A percentile compares a stretch with the other conserved stretches of the same genome.
phyloP scores from a whole-genome alignment of 2,888 invertebrate genomes.

The Scaptomyza reducta region DNA sequence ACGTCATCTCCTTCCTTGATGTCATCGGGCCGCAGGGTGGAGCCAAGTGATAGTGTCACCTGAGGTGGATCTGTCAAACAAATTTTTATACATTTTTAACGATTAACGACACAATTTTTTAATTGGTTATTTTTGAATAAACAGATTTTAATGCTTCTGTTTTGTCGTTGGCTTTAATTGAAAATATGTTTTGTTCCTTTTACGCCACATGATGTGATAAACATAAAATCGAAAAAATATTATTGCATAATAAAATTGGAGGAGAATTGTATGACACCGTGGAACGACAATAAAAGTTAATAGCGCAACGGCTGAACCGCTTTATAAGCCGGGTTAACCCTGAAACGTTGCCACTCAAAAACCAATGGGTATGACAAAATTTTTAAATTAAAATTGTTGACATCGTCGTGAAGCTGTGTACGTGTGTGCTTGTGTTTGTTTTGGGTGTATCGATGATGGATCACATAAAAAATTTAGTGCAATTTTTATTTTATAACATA shows the following conservation, averaged over 20 bases:
- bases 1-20: conserved; percentile 93
- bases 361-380: conserved; percentile 69
- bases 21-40: conserved; percentile 90
- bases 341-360: conserved; percentile 23
- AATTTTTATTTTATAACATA: conserved; percentile 65
- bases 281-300: conserved; percentile 68
- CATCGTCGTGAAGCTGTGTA: conserved; percentile 1
- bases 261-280: conserved; percentile 46
- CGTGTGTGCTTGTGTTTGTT: conserved; percentile 13
- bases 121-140: conserved; percentile 53
- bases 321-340: conserved; percentile 65
- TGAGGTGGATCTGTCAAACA: conserved; percentile 88
- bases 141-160: conserved; percentile 37
- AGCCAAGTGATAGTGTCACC: conserved; percentile 89
- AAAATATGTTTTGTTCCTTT: conserved; percentile 39
- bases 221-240: conserved; percentile 77
- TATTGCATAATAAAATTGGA: conserved; percentile 71
- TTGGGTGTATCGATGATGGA: conserved; percentile 63
- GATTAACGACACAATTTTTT: conserved; percentile 44
- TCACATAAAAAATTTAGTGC: conserved; percentile 76
- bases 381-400: conserved; percentile 75
- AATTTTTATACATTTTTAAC: conserved; percentile 16
- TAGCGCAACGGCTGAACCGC: conserved; percentile 66
- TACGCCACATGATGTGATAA: conserved; percentile 45
- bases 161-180: neutral